phyloP scores from a whole-genome alignment of 2,113 vertebrate species.

The Echinops telfairi region DNA sequence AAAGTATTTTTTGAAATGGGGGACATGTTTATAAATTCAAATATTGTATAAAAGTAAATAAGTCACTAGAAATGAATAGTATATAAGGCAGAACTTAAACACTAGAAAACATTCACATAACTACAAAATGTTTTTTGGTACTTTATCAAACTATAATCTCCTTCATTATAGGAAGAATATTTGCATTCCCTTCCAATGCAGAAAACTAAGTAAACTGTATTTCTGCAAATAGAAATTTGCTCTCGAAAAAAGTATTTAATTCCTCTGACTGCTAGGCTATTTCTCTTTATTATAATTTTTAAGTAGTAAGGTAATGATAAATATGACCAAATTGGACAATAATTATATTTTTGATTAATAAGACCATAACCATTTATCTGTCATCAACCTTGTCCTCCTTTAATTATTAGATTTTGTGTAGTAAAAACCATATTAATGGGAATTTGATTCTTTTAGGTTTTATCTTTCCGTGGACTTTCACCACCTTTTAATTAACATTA shows the following conservation, averaged over 20 bases:
- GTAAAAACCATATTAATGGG: neutral
- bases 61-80: neutral
- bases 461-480: constrained; percentile 1
- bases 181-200: neutral
- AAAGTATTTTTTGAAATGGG: neutral
- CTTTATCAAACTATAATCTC: neutral
- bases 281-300: neutral
- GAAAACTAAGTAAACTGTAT: neutral
- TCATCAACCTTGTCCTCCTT: neutral
- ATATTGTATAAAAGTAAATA: neutral
- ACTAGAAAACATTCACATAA: neutral
- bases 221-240: neutral
- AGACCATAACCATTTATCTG: neutral
- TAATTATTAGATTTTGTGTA: neutral
- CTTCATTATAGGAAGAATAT: neutral
- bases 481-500: neutral
- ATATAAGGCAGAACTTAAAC: neutral
- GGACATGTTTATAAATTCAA: neutral
- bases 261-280: neutral
- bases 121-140: neutral
- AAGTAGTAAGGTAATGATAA: neutral
- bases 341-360: constrained; percentile 3
- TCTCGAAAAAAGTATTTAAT: neutral
- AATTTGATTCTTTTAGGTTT: neutral
- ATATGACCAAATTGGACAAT: neutral